These are phyloP conservation scores for Paraplagusia blochii DNA, from an alignment of 2,113 vertebrate genomes.

Conservation along the genomic window DNA sequence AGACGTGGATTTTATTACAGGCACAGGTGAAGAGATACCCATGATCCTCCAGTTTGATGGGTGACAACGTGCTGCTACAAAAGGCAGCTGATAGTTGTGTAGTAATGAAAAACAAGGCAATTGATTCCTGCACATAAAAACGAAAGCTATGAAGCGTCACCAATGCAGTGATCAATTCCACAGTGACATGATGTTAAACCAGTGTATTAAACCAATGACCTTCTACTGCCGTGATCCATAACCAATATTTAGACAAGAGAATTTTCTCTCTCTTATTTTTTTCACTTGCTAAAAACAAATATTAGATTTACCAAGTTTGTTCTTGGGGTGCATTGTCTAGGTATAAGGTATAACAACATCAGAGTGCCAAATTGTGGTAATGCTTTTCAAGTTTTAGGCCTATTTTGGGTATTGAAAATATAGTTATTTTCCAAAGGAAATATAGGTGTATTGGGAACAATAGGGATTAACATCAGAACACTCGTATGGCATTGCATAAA, in stretches of 20 bases:
- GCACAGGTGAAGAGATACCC: neutral
- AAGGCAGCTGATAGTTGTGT: neutral
- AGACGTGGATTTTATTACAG: neutral
- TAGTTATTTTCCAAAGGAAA: too few species aligned
- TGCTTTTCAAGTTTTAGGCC: too few species aligned
- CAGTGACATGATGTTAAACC: too few species aligned
- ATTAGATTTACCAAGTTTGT: too few species aligned
- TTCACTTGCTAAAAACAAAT: too few species aligned
- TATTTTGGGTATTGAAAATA: too few species aligned
- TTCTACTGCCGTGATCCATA: neutral
- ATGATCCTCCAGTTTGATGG: slow-evolving; percentile 1
- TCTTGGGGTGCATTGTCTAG: too few species aligned
- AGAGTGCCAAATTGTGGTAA: too few species aligned
- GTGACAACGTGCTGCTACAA: neutral
- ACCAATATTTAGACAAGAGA: neutral
- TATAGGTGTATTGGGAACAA: slow-evolving; percentile 26
- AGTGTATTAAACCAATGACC: too few species aligned
- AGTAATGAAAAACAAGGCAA: slow-evolving; percentile 6
- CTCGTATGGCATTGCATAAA: slow-evolving; percentile 16
- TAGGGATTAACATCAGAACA: slow-evolving; percentile 33
- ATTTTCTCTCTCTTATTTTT: too few species aligned
- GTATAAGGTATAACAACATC: too few species aligned
- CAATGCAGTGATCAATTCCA: slow-evolving; percentile 28
- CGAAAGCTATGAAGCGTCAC: slow-evolving; percentile 42
- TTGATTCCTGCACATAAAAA: slow-evolving; percentile 19